Conservation (phyloP, 1,140 invertebrate genomes). For the Megalonaias nervosa region DNA sequence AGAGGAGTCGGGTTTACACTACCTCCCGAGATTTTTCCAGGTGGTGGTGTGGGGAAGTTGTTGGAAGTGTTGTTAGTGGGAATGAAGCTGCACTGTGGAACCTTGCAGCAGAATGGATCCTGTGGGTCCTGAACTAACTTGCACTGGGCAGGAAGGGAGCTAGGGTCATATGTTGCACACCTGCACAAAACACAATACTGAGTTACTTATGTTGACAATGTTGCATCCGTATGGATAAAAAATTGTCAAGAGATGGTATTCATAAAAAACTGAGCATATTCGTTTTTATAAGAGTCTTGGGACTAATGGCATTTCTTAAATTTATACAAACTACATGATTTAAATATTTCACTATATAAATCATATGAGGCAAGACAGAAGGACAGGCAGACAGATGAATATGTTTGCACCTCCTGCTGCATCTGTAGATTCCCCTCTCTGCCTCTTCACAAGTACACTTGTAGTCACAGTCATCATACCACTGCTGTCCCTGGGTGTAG, state of each 20-base stretch:
- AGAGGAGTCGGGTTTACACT: slow-evolving; percentile 35
- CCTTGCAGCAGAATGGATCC: slow-evolving; percentile 41
- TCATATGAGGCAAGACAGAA: neutral
- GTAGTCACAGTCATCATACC: slow-evolving; percentile 60
- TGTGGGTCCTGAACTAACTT: slow-evolving; percentile 36
- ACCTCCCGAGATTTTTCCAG: slow-evolving; percentile 35
- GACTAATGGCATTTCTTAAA: neutral
- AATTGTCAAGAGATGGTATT: too few species aligned
- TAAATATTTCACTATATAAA: neutral
- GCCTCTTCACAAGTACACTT: slow-evolving; percentile 62
- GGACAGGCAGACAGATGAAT: neutral
- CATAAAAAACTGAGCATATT: neutral
- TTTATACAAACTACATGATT: neutral
- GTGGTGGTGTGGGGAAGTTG: slow-evolving; percentile 25
- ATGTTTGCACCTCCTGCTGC: slow-evolving; percentile 43
- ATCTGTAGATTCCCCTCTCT: slow-evolving; percentile 50
- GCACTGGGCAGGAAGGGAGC: slow-evolving; percentile 33
- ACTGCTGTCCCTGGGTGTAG: slow-evolving; percentile 58
- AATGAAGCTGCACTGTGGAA: slow-evolving; percentile 40
- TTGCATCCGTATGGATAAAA: too few species aligned
- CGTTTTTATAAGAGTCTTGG: neutral
- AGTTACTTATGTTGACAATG: too few species aligned
- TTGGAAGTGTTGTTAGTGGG: slow-evolving; percentile 21
- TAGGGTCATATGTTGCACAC: slow-evolving; percentile 23
- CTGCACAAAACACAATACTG: too few species aligned